Evolutionary conservation across 2,113 vertebrate genomes (phyloP), one percentile per base, ranked within the genome.

Genomic region (Telmatochromis sp.): DNA sequence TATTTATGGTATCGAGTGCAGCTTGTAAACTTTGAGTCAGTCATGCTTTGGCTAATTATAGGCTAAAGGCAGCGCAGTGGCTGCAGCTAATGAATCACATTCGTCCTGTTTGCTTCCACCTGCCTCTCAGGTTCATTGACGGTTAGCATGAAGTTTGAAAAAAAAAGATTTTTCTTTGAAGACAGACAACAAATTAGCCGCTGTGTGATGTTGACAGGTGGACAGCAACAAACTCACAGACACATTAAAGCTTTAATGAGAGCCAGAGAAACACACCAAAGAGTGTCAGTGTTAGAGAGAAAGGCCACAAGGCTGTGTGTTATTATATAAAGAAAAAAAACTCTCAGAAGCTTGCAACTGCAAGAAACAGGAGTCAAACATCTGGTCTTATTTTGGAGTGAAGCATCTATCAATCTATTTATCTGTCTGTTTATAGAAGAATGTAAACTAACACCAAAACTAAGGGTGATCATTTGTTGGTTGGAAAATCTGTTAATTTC

Each of bases 11-110:
- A 68, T 21, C 45, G 86, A 92, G 90, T 57, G 87, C 58, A 81
- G 90, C 90, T 83, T 81, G 91, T 80, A 89, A 91, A 94, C 91
- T 93, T 88, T 45, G 86, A 91, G 91, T 91, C 91, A 57, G 75
- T 79, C 81, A 87, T 71, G 86, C 82, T 91, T 82, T 5, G 37
- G 92, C 92, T 90, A 90, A 94, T 90, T 91, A 94, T 68, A 73
- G 55, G 83, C 63, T 91, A 63, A 80, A 81, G 86, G 88, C 75
- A 21, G 78, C 19, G n/a, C 19, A 15, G 80, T 33, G 21, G 71
- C 81, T 37, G 68, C 84, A 6, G 90, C 84, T 90, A 85, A 93
- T 86, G 90, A 93, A 90, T 89, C 35, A 54, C 91, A 21, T 82
- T 87, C 28, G 10, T 85, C 81, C 84, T n/a, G 40, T 73, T 73